A percentile compares a stretch with the other conserved stretches of the same genome.
Evolutionary conservation across 2,888 invertebrate genomes (phyloP).

Genomic region (Sphaerophoria taeniata): DNA sequence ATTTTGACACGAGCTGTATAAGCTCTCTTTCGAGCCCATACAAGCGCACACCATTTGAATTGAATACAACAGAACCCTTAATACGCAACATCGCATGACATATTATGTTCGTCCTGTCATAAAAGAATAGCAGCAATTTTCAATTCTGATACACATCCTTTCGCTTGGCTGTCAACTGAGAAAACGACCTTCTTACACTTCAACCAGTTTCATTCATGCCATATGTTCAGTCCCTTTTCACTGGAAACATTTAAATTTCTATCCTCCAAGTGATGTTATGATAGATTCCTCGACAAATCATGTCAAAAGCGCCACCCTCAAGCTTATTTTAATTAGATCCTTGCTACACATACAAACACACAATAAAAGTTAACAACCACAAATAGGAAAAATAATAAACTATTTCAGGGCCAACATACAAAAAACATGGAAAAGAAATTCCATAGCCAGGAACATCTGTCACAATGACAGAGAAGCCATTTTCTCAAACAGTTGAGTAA

Average conservation of each 20-base stretch:
- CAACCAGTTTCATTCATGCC: neutral
- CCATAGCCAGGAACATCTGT: slow-evolving; percentile 9
- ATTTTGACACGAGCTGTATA: too few species aligned
- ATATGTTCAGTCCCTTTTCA: slow-evolving; percentile 35
- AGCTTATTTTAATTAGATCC: slow-evolving; percentile 14
- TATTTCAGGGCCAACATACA: neutral
- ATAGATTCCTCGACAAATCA: slow-evolving; percentile 51
- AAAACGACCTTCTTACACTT: slow-evolving; percentile 11
- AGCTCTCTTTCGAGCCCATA: too few species aligned
- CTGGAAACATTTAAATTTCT: slow-evolving; percentile 26
- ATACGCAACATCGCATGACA: too few species aligned
- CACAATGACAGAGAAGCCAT: slow-evolving; percentile 13
- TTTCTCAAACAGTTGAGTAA: slow-evolving; percentile 33
- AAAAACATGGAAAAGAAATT: slow-evolving; percentile 15
- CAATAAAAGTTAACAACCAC: neutral
- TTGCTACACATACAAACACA: neutral
- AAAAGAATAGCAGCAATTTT: too few species aligned
- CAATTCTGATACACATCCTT: too few species aligned
- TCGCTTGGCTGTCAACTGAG: slow-evolving; percentile 6
- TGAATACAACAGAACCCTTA: too few species aligned
- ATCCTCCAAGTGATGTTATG: slow-evolving; percentile 33
- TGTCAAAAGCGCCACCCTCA: slow-evolving; percentile 50
- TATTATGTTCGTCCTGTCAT: too few species aligned
- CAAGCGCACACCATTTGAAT: too few species aligned
- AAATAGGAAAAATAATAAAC: slow-evolving; percentile 21